A percentile compares a stretch with the other conserved stretches of the same genome.
Evolutionary conservation across 1,140 invertebrate genomes (phyloP).

Genomic region (Elysia chlorotica): DNA sequence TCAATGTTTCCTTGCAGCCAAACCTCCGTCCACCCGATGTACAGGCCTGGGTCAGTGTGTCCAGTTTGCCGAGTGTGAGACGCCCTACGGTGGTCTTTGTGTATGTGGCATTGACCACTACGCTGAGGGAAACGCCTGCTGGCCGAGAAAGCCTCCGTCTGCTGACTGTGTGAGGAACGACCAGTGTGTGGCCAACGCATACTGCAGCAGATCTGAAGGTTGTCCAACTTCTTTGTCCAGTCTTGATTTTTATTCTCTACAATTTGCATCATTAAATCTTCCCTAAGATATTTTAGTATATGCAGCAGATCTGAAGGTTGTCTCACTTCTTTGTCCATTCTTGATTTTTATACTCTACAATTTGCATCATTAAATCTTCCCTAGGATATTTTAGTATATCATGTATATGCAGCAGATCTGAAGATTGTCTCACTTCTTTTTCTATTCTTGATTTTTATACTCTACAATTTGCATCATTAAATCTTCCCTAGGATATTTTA

Average conservation of each 20-base stretch:
- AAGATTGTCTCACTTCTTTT: no score
- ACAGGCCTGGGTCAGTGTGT: constrained; percentile 18
- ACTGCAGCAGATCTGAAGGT: constrained; percentile 2
- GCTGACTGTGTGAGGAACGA: neutral
- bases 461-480: no score
- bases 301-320: neutral
- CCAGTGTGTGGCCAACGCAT: constrained; percentile 23
- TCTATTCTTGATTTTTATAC: no score
- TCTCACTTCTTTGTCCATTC: no score
- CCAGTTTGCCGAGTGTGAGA: constrained; percentile 18
- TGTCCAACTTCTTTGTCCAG: neutral
- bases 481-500: no score
- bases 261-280: neutral
- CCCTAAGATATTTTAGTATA: neutral
- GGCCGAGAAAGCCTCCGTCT: neutral
- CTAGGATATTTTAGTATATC: no score
- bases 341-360: no score
- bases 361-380: no score
- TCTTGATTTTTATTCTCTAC: neutral
- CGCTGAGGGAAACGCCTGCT: constrained; percentile 18
- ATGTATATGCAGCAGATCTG: neutral
- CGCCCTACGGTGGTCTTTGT: constrained; percentile 1
- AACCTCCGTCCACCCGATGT: no score
- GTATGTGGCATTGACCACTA: constrained; percentile 15
- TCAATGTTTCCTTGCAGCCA: no score